phyloP scores from a whole-genome alignment of 2,888 invertebrate species.

The Chalcosyrphus nemorum region DNA sequence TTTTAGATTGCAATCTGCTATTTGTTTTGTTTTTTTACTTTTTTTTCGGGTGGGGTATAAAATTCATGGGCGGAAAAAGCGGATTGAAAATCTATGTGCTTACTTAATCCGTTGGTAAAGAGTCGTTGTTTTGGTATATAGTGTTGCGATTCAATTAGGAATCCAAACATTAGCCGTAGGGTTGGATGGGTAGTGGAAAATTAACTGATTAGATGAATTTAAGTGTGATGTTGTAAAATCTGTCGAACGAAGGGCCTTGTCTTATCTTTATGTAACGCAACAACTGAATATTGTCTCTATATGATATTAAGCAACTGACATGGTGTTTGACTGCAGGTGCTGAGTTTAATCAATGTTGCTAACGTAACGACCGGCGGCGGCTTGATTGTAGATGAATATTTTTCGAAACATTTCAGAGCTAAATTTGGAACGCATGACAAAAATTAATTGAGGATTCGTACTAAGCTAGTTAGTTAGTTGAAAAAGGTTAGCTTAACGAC shows the following conservation, averaged over 20 bases:
- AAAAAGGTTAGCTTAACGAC: no score
- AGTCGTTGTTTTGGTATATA: background rate
- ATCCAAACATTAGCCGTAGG: background rate
- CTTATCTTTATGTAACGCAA: constrained; percentile 27
- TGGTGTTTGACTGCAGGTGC: background rate
- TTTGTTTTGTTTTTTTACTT: no score
- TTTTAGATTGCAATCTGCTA: constrained; percentile 26
- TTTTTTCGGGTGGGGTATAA: background rate
- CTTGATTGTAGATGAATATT: background rate
- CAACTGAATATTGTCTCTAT: background rate
- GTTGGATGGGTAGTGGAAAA: background rate
- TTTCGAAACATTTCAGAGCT: background rate
- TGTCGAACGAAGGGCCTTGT: background rate
- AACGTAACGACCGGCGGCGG: constrained; percentile 26
- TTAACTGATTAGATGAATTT: background rate
- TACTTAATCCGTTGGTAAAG: constrained; percentile 16
- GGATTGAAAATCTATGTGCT: background rate
- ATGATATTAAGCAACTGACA: constrained; percentile 8
- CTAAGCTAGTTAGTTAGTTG: no score
- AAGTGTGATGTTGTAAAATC: background rate
- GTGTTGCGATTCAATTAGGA: constrained; percentile 16
- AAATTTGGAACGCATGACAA: background rate
- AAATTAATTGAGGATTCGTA: no score
- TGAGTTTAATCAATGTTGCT: constrained; percentile 24
- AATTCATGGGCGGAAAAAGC: background rate